Evolutionary conservation across 92 coral and sea anemone genomes (phyloP).

Genomic region (Paragorgia papillata): DNA sequence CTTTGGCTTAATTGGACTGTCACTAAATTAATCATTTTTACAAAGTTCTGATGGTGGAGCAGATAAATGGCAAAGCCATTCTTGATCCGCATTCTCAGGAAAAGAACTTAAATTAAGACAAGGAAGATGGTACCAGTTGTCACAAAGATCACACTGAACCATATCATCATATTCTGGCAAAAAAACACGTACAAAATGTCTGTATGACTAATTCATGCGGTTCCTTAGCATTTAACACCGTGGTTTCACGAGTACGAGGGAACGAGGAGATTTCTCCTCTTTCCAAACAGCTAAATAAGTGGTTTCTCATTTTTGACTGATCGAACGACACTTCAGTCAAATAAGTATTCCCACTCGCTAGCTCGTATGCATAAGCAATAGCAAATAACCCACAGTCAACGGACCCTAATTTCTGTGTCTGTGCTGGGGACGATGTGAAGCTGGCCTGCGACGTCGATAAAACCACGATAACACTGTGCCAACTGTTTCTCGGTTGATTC

Average conservation of each 20-base stretch:
- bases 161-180: slow-evolving; percentile 36
- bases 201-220: not conserved
- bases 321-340: slow-evolving; percentile 20
- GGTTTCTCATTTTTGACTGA: slow-evolving; percentile 38
- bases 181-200: slow-evolving; percentile 14
- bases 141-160: slow-evolving; percentile 42
- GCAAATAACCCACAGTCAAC: slow-evolving; percentile 46
- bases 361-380: slow-evolving; percentile 49
- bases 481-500: slow-evolving; percentile 33
- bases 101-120: slow-evolving; percentile 5
- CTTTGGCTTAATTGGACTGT: too few relatives aligned
- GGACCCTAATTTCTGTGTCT: slow-evolving; percentile 25
- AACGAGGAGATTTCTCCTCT: slow-evolving; percentile 30
- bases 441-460: slow-evolving; percentile 39
- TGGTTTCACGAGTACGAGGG: slow-evolving; percentile 25
- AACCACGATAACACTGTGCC: slow-evolving; percentile 34
- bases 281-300: slow-evolving; percentile 29
- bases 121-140: slow-evolving; percentile 7
- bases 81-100: slow-evolving; percentile 21
- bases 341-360: slow-evolving; percentile 41
- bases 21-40: too few relatives aligned
- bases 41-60: too few relatives aligned
- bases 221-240: not conserved
- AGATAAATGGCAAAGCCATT: slow-evolving; percentile 27
- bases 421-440: slow-evolving; percentile 27